Conservation (phyloP, 1,140 invertebrate species). For the Zaprionus gabonicus region DNA sequence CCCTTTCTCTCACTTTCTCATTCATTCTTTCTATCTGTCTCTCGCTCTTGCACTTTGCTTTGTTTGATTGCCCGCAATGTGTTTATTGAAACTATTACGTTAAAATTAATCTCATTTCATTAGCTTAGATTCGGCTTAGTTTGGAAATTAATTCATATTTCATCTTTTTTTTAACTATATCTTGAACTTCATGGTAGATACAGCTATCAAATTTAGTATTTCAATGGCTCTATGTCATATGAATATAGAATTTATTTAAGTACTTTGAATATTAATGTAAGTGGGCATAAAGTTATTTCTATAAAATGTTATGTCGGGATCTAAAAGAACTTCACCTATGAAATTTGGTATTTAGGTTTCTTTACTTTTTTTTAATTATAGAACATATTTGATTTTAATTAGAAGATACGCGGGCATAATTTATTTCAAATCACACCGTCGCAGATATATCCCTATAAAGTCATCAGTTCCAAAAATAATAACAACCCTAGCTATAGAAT, state of each 20-base stretch:
- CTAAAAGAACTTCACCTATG: no score
- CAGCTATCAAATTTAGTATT: background rate
- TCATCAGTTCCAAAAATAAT: background rate
- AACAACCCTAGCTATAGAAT: background rate
- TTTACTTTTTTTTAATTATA: no score
- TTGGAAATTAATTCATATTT: background rate
- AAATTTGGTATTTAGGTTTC: no score
- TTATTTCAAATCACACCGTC: background rate
- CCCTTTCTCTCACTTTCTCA: background rate
- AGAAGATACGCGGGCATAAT: background rate
- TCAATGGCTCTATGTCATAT: background rate
- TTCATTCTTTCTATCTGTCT: background rate
- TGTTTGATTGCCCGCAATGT: constrained; percentile 24
- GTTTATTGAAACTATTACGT: constrained; percentile 1
- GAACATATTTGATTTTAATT: no score
- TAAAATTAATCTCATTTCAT: background rate
- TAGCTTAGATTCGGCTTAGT: background rate
- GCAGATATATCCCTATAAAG: background rate
- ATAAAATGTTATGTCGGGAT: no score
- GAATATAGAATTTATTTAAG: background rate
- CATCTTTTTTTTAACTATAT: background rate
- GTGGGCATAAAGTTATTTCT: no score
- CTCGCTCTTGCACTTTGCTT: background rate
- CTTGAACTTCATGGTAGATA: background rate
- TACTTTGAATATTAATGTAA: no score